A percentile compares a stretch with the other conserved stretches of the same genome.
These are phyloP conservation scores for Drosophila incognita DNA, from an alignment of 2,888 invertebrate genomes.

Conservation along the genomic window DNA sequence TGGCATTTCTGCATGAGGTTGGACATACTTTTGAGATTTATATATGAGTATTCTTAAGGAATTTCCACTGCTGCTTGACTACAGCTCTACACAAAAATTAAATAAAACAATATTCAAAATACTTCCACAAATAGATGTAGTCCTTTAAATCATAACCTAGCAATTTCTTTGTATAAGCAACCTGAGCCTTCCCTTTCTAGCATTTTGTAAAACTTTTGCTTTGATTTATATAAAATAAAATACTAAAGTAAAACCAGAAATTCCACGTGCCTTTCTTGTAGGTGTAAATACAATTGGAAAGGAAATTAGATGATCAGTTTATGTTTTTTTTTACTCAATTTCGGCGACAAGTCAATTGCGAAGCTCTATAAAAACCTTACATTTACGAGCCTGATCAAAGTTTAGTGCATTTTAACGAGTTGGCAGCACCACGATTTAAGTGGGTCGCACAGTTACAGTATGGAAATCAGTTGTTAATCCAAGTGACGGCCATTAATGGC, in stretches of 20 bases:
- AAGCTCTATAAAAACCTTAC: slow-evolving; percentile 38
- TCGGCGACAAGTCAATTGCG: slow-evolving; percentile 29
- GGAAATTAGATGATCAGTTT: background rate
- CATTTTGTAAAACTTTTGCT: background rate
- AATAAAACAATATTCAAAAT: background rate
- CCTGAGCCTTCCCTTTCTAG: background rate
- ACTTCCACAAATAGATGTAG: background rate
- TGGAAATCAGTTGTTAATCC: slow-evolving; percentile 57
- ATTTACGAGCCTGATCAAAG: slow-evolving; percentile 42
- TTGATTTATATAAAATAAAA: background rate
- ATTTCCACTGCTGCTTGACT: background rate
- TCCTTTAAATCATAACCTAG: background rate
- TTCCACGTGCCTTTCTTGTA: background rate
- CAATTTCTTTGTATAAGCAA: background rate
- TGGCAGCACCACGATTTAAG: slow-evolving; percentile 26
- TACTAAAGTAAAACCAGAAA: background rate
- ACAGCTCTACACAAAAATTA: too few species aligned
- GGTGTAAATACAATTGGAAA: background rate
- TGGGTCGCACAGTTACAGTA: background rate
- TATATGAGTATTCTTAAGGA: background rate
- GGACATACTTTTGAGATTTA: slow-evolving; percentile 1
- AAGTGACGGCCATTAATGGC: slow-evolving; percentile 75
- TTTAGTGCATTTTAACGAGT: slow-evolving; percentile 47
- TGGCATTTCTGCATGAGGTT: slow-evolving; percentile 1
- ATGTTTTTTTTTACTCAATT: slow-evolving; percentile 14